Evolutionary conservation across 2,113 vertebrate genomes (phyloP).

Genomic region (Gymnogyps californianus): DNA sequence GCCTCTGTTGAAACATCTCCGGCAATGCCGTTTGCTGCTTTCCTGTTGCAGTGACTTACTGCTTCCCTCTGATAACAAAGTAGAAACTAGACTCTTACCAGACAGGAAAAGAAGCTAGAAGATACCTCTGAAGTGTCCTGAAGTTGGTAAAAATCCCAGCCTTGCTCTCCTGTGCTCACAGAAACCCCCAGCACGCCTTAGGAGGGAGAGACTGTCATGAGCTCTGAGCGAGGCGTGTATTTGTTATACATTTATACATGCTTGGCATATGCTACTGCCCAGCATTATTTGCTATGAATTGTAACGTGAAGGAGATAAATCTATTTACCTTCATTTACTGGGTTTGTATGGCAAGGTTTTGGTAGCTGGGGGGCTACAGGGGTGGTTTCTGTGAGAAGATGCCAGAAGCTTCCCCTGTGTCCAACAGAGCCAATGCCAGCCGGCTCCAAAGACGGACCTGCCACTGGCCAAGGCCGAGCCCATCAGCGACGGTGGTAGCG

Average conservation of each 20-base stretch:
- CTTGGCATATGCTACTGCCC: neutral
- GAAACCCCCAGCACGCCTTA: neutral
- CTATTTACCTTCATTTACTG: neutral
- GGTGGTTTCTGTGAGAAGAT: too few species aligned
- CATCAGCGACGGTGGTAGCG: too few species aligned
- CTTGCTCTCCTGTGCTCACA: neutral
- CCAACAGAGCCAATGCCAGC: too few species aligned
- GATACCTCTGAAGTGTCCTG: neutral
- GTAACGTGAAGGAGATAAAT: accelerated
- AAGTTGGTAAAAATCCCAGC: neutral
- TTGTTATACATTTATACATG: accelerated
- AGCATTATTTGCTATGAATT: accelerated
- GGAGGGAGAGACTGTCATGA: neutral
- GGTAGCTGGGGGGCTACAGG: too few species aligned
- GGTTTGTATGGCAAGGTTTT: too few species aligned
- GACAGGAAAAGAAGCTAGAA: neutral
- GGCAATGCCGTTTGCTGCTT: neutral
- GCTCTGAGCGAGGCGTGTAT: accelerated
- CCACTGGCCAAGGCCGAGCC: too few species aligned
- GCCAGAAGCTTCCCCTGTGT: too few species aligned
- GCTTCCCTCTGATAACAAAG: neutral
- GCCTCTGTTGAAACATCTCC: neutral
- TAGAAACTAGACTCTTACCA: neutral
- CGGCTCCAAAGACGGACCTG: too few species aligned
- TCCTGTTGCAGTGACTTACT: neutral